These are phyloP conservation scores for Peucedramus taeniatus DNA, from an alignment of 2,113 vertebrate species.

Conservation along the genomic window DNA sequence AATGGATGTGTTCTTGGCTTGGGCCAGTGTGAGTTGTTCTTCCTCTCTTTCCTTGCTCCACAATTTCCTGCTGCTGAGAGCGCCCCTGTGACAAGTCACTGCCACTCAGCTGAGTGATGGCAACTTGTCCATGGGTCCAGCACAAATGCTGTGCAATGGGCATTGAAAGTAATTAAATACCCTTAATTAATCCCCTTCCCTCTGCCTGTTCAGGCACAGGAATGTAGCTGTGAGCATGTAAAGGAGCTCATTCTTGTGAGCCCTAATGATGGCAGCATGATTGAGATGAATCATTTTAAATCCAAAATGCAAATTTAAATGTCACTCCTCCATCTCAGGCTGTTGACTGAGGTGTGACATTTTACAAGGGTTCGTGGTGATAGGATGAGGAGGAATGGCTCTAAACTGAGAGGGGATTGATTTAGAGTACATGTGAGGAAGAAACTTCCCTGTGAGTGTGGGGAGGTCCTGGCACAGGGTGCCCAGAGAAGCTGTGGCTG, in stretches of 20 bases:
- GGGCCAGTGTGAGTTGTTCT: background rate
- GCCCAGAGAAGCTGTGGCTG: background rate
- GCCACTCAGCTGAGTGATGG: background rate
- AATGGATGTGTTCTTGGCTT: background rate
- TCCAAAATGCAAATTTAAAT: background rate
- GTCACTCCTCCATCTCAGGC: background rate
- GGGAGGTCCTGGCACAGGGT: accelerated
- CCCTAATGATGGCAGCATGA: background rate
- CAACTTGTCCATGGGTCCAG: background rate
- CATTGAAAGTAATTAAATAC: background rate
- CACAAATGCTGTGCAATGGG: background rate
- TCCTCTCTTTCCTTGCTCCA: background rate
- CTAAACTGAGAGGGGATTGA: background rate
- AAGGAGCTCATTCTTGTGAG: background rate
- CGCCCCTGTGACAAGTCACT: background rate
- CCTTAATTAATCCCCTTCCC: background rate
- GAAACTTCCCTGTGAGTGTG: background rate
- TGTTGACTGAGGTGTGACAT: background rate
- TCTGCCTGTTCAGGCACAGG: background rate
- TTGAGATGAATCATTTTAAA: background rate
- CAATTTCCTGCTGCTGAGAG: background rate
- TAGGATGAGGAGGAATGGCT: background rate
- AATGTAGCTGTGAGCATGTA: background rate
- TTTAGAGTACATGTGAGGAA: background rate
- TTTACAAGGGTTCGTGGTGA: background rate